Evolutionary conservation across 1,140 invertebrate species (phyloP).

Genomic region (Cydia splendana): DNA sequence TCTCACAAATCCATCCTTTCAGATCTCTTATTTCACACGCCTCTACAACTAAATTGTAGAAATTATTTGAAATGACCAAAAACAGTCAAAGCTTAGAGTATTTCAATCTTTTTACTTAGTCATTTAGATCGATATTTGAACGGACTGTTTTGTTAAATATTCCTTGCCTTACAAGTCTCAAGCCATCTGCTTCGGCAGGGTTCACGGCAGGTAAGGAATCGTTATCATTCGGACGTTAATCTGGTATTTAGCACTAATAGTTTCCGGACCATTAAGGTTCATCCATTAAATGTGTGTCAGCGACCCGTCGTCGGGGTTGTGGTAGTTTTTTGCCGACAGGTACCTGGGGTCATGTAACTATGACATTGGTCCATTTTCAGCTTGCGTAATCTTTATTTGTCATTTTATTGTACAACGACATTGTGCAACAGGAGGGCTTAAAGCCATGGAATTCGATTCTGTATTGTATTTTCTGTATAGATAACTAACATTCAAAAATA

Average conservation of each 20-base stretch:
- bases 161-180: neutral
- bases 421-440: neutral
- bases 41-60: too few relatives aligned
- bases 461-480: too few relatives aligned
- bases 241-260: constrained; percentile 22
- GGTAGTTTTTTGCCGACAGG: constrained; percentile 20
- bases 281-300: constrained; percentile 21
- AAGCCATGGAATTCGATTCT: too few relatives aligned
- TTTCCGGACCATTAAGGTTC: constrained; percentile 19
- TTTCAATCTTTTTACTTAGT: neutral
- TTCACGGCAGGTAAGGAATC: constrained; percentile 13
- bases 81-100: neutral
- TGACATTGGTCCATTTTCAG: neutral
- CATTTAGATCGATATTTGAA: neutral
- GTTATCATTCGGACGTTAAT: neutral
- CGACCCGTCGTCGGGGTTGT: neutral
- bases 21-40: too few relatives aligned
- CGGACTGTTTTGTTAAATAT: neutral
- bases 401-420: neutral
- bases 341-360: constrained; percentile 13
- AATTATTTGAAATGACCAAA: neutral
- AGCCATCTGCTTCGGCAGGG: constrained; percentile 1
- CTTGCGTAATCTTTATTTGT: neutral
- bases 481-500: too few relatives aligned
- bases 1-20: too few relatives aligned